phyloP scores from a whole-genome alignment of 2,888 invertebrate genomes.

The Taenaris catops region DNA sequence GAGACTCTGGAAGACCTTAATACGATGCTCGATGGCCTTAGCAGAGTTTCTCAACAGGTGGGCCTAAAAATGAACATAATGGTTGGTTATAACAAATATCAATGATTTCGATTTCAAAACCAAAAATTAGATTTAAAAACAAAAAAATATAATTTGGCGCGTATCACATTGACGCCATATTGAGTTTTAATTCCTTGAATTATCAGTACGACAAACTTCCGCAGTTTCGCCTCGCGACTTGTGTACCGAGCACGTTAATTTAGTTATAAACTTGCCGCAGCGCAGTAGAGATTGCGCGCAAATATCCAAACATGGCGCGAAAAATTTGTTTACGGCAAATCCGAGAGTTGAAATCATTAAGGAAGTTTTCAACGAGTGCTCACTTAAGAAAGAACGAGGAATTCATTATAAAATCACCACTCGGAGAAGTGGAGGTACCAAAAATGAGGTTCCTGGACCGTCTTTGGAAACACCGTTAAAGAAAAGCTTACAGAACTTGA shows the following conservation, averaged over 20 bases:
- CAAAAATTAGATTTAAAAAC: no score
- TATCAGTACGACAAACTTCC: constrained; percentile 12
- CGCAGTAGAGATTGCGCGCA: constrained; percentile 37
- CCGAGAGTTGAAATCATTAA: constrained; percentile 49
- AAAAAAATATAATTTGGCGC: no score
- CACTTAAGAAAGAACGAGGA: constrained; percentile 40
- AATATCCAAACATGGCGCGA: constrained; percentile 49
- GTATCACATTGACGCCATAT: constrained; percentile 2
- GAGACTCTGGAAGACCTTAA: no score
- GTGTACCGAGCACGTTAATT: constrained; percentile 18
- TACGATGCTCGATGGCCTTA: no score
- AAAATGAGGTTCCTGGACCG: constrained; percentile 51
- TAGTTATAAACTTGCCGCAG: constrained; percentile 36
- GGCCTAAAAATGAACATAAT: no score
- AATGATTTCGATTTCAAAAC: no score
- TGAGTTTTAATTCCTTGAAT: constrained; percentile 5
- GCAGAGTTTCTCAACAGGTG: no score
- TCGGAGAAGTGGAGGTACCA: constrained; percentile 50
- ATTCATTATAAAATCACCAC: constrained; percentile 50
- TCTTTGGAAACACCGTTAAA: constrained; percentile 50
- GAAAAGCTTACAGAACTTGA: no score
- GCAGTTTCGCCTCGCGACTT: constrained; percentile 4
- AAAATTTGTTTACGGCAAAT: constrained; percentile 53
- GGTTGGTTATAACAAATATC: no score
- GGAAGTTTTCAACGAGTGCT: constrained; percentile 45